Conservation (phyloP, 2,888 invertebrate species). For the Sycophila texana region DNA sequence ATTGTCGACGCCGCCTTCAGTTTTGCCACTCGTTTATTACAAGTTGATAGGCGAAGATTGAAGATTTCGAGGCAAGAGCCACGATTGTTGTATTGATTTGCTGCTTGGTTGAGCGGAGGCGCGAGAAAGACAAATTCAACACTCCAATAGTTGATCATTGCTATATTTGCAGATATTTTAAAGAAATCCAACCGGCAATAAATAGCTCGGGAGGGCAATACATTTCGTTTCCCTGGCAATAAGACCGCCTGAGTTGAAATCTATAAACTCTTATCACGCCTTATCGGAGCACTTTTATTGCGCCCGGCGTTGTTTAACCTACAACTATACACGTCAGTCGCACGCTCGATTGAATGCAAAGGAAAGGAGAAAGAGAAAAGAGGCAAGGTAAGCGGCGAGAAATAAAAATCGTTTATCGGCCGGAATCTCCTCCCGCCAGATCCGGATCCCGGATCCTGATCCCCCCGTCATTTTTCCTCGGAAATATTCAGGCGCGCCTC, state of each 20-base stretch:
- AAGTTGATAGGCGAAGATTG: constrained; percentile 41
- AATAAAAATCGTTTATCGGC: constrained; percentile 13
- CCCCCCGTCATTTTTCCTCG: constrained; percentile 24
- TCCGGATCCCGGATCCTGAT: background rate
- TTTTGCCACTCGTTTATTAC: constrained; percentile 19
- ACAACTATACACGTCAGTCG: background rate
- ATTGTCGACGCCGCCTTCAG: background rate
- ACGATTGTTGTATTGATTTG: background rate
- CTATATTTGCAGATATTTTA: too few species aligned
- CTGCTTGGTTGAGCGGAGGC: too few species aligned
- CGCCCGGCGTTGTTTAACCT: background rate
- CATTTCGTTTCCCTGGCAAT: background rate
- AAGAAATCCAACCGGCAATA: too few species aligned
- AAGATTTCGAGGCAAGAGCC: constrained; percentile 35
- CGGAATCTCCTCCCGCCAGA: background rate
- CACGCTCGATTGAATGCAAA: background rate
- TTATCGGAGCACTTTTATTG: background rate
- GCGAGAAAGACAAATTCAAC: too few species aligned
- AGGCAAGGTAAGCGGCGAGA: background rate
- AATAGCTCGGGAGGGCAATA: too few species aligned
- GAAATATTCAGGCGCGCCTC: background rate
- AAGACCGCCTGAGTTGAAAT: background rate
- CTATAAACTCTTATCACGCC: constrained; percentile 1
- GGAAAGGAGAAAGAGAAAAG: constrained; percentile 5
- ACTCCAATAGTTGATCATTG: too few species aligned